Evolutionary conservation across 2,797 vertebrate genomes (phyloP).

Genomic region (Amblyraja radiata): DNA sequence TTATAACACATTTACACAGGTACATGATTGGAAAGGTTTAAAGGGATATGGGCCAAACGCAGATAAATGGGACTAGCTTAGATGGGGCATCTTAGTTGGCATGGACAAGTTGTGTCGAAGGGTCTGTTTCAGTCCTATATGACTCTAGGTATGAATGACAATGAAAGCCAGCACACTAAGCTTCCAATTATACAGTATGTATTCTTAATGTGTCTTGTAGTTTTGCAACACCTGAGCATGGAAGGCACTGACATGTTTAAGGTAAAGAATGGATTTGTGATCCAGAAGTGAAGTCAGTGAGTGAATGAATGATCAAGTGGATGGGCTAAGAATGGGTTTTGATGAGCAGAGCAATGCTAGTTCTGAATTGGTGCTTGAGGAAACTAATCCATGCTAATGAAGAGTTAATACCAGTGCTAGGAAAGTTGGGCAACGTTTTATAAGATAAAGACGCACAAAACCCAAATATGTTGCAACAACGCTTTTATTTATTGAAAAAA

Average conservation of each 20-base stretch:
- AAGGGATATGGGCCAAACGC: too few relatives aligned
- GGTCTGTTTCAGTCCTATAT: too few relatives aligned
- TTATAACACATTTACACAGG: too few relatives aligned
- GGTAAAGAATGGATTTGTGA: neutral
- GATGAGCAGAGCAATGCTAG: neutral
- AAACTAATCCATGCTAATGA: neutral
- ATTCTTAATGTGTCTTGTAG: neutral
- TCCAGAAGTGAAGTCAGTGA: neutral
- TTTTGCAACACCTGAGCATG: neutral
- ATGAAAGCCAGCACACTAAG: neutral
- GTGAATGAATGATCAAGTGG: neutral
- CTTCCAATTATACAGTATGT: neutral
- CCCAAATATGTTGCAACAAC: neutral
- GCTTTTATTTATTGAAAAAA: neutral
- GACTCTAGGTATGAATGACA: neutral
- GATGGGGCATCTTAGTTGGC: too few relatives aligned
- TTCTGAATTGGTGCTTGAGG: neutral
- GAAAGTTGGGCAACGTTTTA: neutral
- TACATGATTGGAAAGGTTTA: too few relatives aligned
- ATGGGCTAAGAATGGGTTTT: neutral
- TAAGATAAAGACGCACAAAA: neutral
- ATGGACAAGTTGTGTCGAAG: too few relatives aligned
- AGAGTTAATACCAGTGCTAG: neutral
- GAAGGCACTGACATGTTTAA: neutral
- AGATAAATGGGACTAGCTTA: too few relatives aligned